phyloP scores from a whole-genome alignment of 2,888 invertebrate genomes.

The Tipula confusa region DNA sequence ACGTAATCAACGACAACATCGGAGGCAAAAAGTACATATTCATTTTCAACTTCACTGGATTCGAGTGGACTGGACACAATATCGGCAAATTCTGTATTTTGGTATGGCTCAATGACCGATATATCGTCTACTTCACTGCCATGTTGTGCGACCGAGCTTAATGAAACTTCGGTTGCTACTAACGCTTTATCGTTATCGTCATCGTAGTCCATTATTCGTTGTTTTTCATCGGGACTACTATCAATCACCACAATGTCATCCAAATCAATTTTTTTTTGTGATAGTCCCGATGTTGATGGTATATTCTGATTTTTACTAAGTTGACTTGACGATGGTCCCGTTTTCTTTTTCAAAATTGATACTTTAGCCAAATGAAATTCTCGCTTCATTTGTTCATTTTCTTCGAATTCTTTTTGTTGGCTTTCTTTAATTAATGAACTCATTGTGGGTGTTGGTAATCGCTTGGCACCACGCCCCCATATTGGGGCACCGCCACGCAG shows the following conservation, averaged over 20 bases:
- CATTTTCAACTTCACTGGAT: constrained; percentile 54
- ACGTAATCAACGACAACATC: constrained; percentile 58
- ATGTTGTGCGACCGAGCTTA: constrained; percentile 56
- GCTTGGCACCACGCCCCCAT: constrained; percentile 53
- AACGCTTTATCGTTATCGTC: constrained; percentile 57
- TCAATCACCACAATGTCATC: constrained; percentile 41
- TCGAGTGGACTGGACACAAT: constrained; percentile 60
- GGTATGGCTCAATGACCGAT: constrained; percentile 54
- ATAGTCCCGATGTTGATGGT: constrained; percentile 35
- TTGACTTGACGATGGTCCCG: constrained; percentile 42
- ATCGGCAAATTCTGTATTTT: constrained; percentile 54
- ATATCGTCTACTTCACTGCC: constrained; percentile 57
- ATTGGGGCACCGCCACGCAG: constrained; percentile 64
- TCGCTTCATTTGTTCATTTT: constrained; percentile 40
- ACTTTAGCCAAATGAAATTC: constrained; percentile 54
- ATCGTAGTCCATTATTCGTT: constrained; percentile 55
- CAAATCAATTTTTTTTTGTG: constrained; percentile 40
- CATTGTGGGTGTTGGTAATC: constrained; percentile 42
- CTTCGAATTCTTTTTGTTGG: constrained; percentile 31
- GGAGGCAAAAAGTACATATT: constrained; percentile 60
- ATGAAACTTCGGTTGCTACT: constrained; percentile 56
- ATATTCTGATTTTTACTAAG: constrained; percentile 41
- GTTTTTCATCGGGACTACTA: constrained; percentile 50
- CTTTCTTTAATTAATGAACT: constrained; percentile 27
- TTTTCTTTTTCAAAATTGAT: constrained; percentile 57